phyloP scores from a whole-genome alignment of 1,140 invertebrate genomes.

The Caenorhabditis inopinata region DNA sequence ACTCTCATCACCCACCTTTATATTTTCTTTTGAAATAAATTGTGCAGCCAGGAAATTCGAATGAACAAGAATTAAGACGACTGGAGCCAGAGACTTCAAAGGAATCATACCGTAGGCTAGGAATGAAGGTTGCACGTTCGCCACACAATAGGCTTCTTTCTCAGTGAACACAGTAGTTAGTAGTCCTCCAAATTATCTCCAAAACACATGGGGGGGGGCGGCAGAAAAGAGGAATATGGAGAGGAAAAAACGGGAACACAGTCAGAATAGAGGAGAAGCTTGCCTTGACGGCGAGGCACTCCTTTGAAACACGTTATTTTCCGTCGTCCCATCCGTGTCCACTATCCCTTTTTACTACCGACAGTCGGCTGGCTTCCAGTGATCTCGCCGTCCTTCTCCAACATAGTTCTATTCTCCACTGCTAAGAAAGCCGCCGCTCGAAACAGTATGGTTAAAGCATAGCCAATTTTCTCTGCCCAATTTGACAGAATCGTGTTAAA shows the following conservation, averaged over 20 bases:
- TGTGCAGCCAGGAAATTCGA: neutral
- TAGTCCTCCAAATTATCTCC: neutral
- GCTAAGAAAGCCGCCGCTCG: neutral
- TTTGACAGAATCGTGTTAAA: too few relatives aligned
- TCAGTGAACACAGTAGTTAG: too few relatives aligned
- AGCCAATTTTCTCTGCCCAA: too few relatives aligned
- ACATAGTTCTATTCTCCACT: constrained; percentile 4
- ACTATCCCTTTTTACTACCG: neutral
- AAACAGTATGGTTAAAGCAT: too few relatives aligned
- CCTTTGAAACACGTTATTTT: constrained; percentile 9
- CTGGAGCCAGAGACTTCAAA: neutral
- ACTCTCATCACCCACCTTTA: neutral
- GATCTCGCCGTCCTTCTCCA: constrained; percentile 21
- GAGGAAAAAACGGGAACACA: neutral
- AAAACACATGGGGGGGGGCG: too few relatives aligned
- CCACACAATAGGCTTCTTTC: neutral
- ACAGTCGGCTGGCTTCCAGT: neutral
- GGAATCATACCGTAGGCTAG: neutral
- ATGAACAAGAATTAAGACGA: neutral
- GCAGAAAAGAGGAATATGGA: neutral
- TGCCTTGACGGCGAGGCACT: constrained; percentile 8
- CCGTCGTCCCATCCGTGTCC: neutral
- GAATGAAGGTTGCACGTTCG: neutral
- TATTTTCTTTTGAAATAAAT: constrained; percentile 17
- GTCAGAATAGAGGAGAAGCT: constrained; percentile 24